These are phyloP conservation scores for Ctenoplectra terminalis DNA, from an alignment of 1,140 invertebrate genomes.

Conservation along the genomic window DNA sequence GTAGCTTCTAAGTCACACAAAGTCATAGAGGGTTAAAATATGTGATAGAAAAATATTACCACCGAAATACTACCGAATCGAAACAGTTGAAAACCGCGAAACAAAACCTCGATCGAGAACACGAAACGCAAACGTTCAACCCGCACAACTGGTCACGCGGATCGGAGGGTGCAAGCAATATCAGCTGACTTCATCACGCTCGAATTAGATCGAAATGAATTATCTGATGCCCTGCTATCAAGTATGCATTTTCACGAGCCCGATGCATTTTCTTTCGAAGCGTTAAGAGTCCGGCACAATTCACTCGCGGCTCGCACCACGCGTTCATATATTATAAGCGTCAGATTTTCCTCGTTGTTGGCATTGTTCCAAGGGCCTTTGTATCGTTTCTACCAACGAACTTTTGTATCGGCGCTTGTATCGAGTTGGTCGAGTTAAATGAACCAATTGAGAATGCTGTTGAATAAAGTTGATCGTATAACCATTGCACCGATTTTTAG, in stretches of 20 bases:
- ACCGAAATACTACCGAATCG: too few relatives aligned
- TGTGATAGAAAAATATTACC: too few relatives aligned
- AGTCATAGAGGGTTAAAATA: too few relatives aligned
- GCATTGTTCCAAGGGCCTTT: conserved; percentile 49
- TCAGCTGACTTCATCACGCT: conserved; percentile 29
- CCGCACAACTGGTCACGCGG: background rate
- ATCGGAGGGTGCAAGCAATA: background rate
- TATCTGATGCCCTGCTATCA: conserved; percentile 25
- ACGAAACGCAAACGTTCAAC: background rate
- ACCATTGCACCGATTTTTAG: too few relatives aligned
- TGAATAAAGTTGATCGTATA: background rate
- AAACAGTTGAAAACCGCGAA: background rate
- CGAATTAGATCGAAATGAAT: conserved; percentile 49
- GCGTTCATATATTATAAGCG: conserved; percentile 48
- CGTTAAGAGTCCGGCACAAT: conserved; percentile 28
- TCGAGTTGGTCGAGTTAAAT: background rate
- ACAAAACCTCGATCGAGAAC: background rate
- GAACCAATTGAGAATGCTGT: background rate
- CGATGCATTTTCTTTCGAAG: conserved; percentile 42
- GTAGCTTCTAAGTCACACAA: too few relatives aligned
- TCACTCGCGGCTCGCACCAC: conserved; percentile 22
- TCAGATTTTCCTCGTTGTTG: conserved; percentile 58
- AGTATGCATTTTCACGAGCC: conserved; percentile 36
- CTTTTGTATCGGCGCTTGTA: conserved; percentile 39
- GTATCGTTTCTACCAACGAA: conserved; percentile 54